Conservation (phyloP, 2,888 invertebrate genomes). For the Ashinkailepas kermadecensis region DNA sequence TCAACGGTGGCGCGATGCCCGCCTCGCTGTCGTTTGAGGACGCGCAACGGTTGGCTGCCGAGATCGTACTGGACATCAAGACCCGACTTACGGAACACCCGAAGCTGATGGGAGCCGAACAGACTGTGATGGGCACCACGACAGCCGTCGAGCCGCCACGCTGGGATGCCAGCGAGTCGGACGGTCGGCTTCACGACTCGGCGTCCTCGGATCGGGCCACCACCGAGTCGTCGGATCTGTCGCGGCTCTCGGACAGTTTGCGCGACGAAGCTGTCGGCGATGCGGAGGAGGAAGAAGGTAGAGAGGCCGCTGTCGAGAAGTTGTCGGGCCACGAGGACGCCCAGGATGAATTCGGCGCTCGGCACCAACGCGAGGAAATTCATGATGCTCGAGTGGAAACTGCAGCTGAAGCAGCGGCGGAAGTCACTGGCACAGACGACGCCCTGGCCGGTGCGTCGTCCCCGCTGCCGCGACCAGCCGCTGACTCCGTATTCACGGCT, state of each 20-base stretch:
- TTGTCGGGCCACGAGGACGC: too few relatives aligned
- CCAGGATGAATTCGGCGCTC: too few relatives aligned
- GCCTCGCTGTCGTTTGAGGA: slow-evolving; percentile 23
- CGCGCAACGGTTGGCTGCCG: slow-evolving; percentile 28
- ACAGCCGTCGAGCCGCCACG: slow-evolving; percentile 9
- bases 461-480: not conserved
- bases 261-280: not conserved
- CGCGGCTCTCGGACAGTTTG: slow-evolving; percentile 6
- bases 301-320: too few relatives aligned
- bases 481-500: slow-evolving; percentile 32
- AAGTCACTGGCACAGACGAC: too few relatives aligned
- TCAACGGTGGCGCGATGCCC: slow-evolving; percentile 15
- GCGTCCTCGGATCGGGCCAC: not conserved
- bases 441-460: not conserved
- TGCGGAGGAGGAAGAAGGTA: not conserved
- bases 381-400: too few relatives aligned
- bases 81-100: slow-evolving; percentile 25
- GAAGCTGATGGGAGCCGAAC: slow-evolving; percentile 27
- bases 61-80: slow-evolving; percentile 28
- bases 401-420: too few relatives aligned
- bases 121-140: slow-evolving; percentile 16
- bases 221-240: not conserved
- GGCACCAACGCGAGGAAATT: too few relatives aligned
- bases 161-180: not conserved
- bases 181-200: not conserved